Base-by-base conservation (phyloP, 2,888 invertebrate genomes). In the Catocala nupta region DNA sequence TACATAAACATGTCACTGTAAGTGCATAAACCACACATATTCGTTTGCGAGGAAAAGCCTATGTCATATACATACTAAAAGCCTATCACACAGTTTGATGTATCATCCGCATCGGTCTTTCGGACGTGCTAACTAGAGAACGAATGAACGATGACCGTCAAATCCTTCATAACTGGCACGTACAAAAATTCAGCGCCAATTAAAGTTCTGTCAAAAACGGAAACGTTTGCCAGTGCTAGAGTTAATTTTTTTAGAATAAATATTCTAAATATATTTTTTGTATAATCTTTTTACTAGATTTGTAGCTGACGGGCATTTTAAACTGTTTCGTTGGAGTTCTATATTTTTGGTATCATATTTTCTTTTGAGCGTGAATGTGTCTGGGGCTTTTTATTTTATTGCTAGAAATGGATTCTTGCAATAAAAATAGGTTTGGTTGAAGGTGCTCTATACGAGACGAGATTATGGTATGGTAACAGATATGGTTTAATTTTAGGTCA, bases 71-170 rank as follows among this genome's bases (percentile, higher is more conserved):
- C 49, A 49, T 49, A 50, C 5, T n/a, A 50, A 50, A 50, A 50
- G 34, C 34, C 50, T 50, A 50, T 50, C 50, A 50, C 8, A 50
- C 36, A 25, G 13, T 44, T 25, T 55, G 50, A 73, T 56, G 53
- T 63, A 52, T 64, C 34, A 39, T 12, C 36, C 34, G 42, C 47
- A 10, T 33, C 16, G 50, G 49, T 43, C 13, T 25, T n/a, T 33
- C 36, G 33, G n/a, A 10, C 13, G 16, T 43, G 33, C 51, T 42
- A 44, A 66, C 55, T 59, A 48, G 49, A 43, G 44, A 43, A 11
- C 10, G 13, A 52, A 45, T 62, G 34, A 65, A 50, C 48, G 55
- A 63, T 68, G 52, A 45, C 45, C 16, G 39, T 12, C 45, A 25
- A 36, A 44, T 12, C 42, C n/a, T 55, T 33, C 33, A 54, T 16